Evolutionary conservation across 1,140 invertebrate genomes (phyloP).

Genomic region (Drosophila melanica): DNA sequence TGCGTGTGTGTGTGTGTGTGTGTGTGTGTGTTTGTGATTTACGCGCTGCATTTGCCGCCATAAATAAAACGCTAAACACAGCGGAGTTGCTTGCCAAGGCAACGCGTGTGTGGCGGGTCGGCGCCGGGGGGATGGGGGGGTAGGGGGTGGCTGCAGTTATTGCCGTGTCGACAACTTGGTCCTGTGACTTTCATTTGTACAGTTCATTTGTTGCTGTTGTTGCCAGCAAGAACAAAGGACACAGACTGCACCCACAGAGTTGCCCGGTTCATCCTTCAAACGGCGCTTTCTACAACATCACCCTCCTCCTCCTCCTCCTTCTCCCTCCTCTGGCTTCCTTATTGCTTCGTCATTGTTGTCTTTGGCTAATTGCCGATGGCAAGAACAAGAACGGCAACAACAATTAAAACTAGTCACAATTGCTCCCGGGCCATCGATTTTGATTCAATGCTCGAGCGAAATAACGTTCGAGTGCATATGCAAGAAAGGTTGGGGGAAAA

Average conservation of each 20-base stretch:
- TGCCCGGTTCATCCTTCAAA: neutral
- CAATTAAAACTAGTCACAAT: conserved; percentile 22
- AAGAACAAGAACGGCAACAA: conserved; percentile 9
- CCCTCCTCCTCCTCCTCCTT: neutral
- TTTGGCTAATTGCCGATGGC: conserved; percentile 52
- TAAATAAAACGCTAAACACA: conserved; percentile 68
- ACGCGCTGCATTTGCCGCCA: conserved; percentile 58
- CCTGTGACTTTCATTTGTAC: conserved; percentile 63
- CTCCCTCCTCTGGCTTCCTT: too few species aligned
- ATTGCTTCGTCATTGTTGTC: conserved; percentile 48
- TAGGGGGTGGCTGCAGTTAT: conserved; percentile 16
- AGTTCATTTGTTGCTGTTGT: conserved; percentile 53
- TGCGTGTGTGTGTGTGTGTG: neutral
- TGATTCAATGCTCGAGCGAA: conserved; percentile 41
- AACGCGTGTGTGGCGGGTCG: neutral
- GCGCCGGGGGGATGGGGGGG: neutral
- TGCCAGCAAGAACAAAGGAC: conserved; percentile 1
- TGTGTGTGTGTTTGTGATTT: conserved; percentile 41
- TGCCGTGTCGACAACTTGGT: conserved; percentile 65
- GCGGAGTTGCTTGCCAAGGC: neutral
- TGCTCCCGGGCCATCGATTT: conserved; percentile 51
- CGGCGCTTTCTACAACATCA: conserved; percentile 3
- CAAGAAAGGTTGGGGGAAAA: neutral
- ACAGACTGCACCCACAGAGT: conserved; percentile 3
- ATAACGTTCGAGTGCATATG: conserved; percentile 30